Evolutionary conservation across 2,113 vertebrate species (phyloP).

Genomic region (Ailuropoda melanoleuca): DNA sequence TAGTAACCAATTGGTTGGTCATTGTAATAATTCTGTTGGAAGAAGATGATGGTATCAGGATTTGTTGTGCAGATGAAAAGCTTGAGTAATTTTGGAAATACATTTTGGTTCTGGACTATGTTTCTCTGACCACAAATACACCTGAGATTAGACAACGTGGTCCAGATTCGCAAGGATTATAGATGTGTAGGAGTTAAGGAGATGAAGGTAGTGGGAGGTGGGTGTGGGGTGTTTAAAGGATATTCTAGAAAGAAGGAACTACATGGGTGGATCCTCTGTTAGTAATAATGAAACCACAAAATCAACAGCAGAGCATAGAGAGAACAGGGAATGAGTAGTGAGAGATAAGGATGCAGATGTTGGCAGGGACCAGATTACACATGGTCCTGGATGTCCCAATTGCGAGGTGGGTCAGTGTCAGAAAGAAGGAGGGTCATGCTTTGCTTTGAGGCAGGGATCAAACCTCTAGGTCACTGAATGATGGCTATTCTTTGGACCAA

Average conservation of each 20-base stretch:
- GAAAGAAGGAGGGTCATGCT: not conserved
- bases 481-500: not conserved
- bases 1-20: not conserved
- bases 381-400: not conserved
- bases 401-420: not conserved
- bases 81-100: not conserved
- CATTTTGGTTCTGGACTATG: not conserved
- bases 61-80: not conserved
- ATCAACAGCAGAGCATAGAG: not conserved
- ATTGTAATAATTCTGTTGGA: not conserved
- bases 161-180: not conserved
- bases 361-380: too few species aligned
- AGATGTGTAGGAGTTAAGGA: not conserved
- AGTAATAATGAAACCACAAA: not conserved
- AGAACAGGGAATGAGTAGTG: not conserved
- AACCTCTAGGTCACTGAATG: not conserved
- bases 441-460: not conserved
- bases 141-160: not conserved
- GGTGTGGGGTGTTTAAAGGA: not conserved
- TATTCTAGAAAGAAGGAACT: not conserved
- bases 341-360: not conserved
- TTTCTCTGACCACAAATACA: not conserved
- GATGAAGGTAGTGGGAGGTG: not conserved
- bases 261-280: not conserved
- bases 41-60: not conserved